phyloP scores from a whole-genome alignment of 2,888 invertebrate genomes.

The Balanococcus diminutus region DNA sequence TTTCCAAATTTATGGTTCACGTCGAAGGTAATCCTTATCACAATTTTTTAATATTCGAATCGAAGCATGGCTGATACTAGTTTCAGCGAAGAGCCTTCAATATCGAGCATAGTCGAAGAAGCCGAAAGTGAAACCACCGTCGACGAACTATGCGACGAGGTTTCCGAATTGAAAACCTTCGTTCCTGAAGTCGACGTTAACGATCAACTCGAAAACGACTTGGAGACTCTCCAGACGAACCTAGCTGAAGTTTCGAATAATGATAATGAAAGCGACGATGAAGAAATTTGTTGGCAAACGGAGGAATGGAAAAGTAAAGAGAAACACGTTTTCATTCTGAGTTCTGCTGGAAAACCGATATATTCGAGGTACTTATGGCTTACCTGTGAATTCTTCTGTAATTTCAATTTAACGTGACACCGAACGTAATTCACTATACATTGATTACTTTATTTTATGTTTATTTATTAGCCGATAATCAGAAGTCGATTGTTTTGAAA shows the following conservation, averaged over 20 bases:
- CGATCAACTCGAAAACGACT: neutral
- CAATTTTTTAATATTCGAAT: neutral
- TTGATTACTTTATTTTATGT: neutral
- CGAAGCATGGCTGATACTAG: neutral
- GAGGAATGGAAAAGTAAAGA: slow-evolving; percentile 77
- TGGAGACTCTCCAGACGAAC: neutral
- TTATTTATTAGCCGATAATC: slow-evolving; percentile 15
- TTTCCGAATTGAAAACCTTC: neutral
- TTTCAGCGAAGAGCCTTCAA: neutral
- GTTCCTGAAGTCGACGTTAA: neutral
- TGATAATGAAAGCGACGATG: slow-evolving; percentile 22
- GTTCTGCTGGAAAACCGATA: slow-evolving; percentile 95
- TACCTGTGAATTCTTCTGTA: neutral
- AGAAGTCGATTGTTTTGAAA: slow-evolving; percentile 17
- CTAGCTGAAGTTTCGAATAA: neutral
- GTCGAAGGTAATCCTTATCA: neutral
- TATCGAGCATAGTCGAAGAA: neutral
- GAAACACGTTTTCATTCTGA: slow-evolving; percentile 92
- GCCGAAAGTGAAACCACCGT: neutral
- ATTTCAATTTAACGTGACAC: neutral
- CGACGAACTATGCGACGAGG: slow-evolving; percentile 57
- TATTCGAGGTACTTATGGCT: slow-evolving; percentile 74
- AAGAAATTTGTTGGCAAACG: slow-evolving; percentile 58
- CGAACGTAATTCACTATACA: neutral
- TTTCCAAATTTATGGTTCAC: neutral